Conservation (phyloP, 2,113 vertebrate genomes). For the Gymnogyps californianus region DNA sequence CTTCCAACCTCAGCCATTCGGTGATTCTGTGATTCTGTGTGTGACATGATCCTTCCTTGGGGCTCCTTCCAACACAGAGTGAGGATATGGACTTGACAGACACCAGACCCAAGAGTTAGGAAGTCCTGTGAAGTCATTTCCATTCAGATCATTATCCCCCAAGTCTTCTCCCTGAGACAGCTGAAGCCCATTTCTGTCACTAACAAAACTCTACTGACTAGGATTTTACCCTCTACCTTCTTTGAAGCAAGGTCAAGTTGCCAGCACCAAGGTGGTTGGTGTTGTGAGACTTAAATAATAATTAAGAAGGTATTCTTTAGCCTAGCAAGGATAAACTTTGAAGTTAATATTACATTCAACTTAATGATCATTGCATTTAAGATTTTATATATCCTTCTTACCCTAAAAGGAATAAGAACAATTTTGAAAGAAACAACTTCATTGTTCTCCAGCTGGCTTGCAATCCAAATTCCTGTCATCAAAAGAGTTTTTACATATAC, state of each 20-base stretch:
- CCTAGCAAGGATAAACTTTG: neutral
- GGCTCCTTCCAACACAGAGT: neutral
- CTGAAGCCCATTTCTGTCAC: neutral
- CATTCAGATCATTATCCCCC: neutral
- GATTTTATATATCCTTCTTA: neutral
- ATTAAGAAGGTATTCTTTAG: neutral
- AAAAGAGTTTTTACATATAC: neutral
- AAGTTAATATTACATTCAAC: neutral
- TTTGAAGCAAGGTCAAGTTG: neutral
- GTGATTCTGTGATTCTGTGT: neutral
- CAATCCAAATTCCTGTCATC: slow-evolving; percentile 13
- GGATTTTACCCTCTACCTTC: neutral
- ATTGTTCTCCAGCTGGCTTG: neutral
- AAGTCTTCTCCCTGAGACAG: neutral
- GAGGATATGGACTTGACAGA: neutral
- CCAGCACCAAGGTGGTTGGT: neutral
- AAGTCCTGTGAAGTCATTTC: neutral
- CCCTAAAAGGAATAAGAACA: neutral
- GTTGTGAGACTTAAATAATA: neutral
- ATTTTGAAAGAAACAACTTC: neutral
- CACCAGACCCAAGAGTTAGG: neutral
- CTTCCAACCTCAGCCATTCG: neutral
- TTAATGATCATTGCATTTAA: neutral
- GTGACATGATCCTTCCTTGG: neutral
- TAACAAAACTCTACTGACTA: neutral